Conservation (phyloP, 2,797 vertebrate species). For the Apodemus agrarius region DNA sequence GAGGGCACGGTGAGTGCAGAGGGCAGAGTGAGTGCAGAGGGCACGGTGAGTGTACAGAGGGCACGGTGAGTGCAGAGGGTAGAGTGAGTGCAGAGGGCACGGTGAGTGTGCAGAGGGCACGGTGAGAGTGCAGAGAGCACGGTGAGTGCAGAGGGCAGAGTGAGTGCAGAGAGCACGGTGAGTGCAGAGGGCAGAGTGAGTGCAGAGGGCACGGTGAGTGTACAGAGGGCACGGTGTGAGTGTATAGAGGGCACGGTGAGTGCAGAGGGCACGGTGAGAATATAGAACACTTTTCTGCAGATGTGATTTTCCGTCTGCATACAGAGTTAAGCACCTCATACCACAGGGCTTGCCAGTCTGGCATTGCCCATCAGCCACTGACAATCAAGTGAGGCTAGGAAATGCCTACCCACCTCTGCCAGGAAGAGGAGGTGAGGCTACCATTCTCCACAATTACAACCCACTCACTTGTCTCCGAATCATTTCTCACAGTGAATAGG, state of each 20-base stretch:
- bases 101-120: too few relatives aligned
- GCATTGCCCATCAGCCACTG: not conserved
- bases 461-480: too few relatives aligned
- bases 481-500: not conserved
- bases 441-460: not conserved
- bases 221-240: not conserved
- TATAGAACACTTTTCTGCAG: not conserved
- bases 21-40: not conserved
- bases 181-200: not conserved
- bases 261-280: not conserved
- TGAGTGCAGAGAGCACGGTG: too few relatives aligned
- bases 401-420: not conserved
- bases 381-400: fast-evolving
- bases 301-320: too few relatives aligned
- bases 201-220: too few relatives aligned
- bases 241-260: not conserved
- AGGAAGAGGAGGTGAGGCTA: fast-evolving
- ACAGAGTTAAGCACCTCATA: not conserved
- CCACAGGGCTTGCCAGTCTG: not conserved
- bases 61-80: too few relatives aligned
- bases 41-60: not conserved
- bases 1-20: not conserved
- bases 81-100: not conserved
- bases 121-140: not conserved
- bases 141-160: too few relatives aligned